phyloP scores from a whole-genome alignment of 2,888 invertebrate genomes.

The Gonocerus acuteangulatus region DNA sequence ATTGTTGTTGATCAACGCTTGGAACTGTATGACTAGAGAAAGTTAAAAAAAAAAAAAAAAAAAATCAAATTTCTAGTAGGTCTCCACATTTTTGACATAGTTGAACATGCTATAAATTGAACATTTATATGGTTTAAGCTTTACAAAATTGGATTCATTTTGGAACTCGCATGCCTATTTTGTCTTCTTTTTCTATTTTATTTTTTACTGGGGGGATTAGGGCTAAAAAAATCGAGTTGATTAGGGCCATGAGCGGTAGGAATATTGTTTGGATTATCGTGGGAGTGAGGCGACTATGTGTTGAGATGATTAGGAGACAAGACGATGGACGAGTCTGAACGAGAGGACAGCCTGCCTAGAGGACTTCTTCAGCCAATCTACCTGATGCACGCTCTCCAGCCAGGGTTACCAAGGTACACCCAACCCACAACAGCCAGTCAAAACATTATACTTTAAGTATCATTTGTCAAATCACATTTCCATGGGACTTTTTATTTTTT shows the following conservation, averaged over 20 bases:
- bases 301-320: slow-evolving; percentile 21
- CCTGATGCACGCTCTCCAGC: background rate
- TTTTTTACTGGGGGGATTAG: background rate
- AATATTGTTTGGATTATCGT: slow-evolving; percentile 12
- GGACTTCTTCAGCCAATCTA: too few species aligned
- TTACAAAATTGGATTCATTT: too few species aligned
- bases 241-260: slow-evolving; percentile 10
- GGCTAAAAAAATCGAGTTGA: slow-evolving; percentile 14
- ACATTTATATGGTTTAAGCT: too few species aligned
- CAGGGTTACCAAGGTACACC: slow-evolving; percentile 9
- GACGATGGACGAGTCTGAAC: background rate
- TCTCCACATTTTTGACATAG: too few species aligned
- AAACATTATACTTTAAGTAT: too few species aligned
- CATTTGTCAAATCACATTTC: too few species aligned
- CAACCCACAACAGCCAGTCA: slow-evolving; percentile 1
- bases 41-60: too few species aligned
- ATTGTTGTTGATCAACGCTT: too few species aligned
- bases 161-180: slow-evolving; percentile 6
- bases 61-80: too few species aligned
- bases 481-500: too few species aligned
- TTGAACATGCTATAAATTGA: too few species aligned
- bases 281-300: slow-evolving; percentile 25
- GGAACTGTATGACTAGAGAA: too few species aligned
- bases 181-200: background rate
- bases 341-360: background rate